phyloP scores from a whole-genome alignment of 2,888 invertebrate genomes.

The Nephrotoma flavescens region DNA sequence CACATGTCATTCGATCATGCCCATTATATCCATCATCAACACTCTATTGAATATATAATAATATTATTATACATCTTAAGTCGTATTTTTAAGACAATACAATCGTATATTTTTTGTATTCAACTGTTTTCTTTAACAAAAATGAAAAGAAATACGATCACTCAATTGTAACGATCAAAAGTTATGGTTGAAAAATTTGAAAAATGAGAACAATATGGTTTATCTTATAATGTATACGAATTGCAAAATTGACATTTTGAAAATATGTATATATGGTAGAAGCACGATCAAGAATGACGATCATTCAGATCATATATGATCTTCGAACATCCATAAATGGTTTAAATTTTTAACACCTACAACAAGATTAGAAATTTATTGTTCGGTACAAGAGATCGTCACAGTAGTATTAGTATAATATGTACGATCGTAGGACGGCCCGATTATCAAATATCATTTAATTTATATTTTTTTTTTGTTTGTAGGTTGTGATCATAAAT shows the following conservation, averaged over 20 bases:
- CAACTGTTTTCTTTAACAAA: background rate
- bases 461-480: background rate
- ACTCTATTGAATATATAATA: background rate
- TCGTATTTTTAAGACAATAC: background rate
- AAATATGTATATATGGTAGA: background rate
- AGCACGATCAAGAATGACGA: background rate
- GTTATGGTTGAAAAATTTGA: slow-evolving; percentile 2
- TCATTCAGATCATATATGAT: background rate
- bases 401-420: background rate
- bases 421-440: background rate
- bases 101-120: background rate
- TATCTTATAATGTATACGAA: background rate
- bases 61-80: background rate
- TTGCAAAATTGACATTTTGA: background rate
- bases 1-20: background rate
- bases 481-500: background rate
- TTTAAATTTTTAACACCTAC: background rate
- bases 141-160: background rate
- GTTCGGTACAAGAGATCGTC: background rate
- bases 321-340: background rate
- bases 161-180: background rate
- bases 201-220: slow-evolving; percentile 3
- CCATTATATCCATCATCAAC: background rate
- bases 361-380: background rate
- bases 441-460: background rate